phyloP scores from a whole-genome alignment of 2,888 invertebrate species.

The Ichneumoninae sp. region DNA sequence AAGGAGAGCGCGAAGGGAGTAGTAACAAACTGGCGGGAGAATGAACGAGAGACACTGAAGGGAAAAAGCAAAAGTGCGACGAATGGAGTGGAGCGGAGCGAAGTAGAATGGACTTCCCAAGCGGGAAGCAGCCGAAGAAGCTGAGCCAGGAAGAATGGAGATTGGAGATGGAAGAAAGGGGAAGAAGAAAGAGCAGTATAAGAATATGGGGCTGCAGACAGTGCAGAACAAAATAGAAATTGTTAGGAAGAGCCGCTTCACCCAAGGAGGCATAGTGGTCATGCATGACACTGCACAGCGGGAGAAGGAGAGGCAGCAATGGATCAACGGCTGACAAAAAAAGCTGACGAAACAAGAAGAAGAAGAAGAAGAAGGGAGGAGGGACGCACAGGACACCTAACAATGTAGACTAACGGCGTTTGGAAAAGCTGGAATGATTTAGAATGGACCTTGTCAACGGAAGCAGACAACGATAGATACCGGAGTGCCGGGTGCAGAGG shows the following conservation, averaged over 20 bases:
- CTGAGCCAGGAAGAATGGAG: not conserved
- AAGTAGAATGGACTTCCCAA: too few species aligned
- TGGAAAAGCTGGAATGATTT: constrained; percentile 35
- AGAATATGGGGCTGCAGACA: not conserved
- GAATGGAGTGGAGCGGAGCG: too few species aligned
- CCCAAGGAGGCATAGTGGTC: not conserved
- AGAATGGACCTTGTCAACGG: not conserved
- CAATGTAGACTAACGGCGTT: not conserved
- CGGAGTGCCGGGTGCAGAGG: not conserved
- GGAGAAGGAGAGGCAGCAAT: not conserved
- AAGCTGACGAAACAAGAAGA: not conserved
- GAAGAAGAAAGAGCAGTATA: not conserved
- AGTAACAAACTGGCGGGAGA: too few species aligned
- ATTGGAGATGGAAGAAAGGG: not conserved
- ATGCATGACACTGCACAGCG: not conserved
- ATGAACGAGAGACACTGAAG: too few species aligned
- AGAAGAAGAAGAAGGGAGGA: not conserved
- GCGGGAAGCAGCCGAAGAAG: not conserved
- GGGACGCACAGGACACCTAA: not conserved
- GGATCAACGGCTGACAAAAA: not conserved
- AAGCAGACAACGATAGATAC: not conserved
- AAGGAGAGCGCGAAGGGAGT: too few species aligned
- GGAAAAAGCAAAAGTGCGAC: too few species aligned
- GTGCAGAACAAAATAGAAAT: constrained; percentile 16
- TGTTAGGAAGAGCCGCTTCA: not conserved